These are phyloP conservation scores for Apis florea DNA, from an alignment of 1,140 invertebrate species.

Conservation along the genomic window DNA sequence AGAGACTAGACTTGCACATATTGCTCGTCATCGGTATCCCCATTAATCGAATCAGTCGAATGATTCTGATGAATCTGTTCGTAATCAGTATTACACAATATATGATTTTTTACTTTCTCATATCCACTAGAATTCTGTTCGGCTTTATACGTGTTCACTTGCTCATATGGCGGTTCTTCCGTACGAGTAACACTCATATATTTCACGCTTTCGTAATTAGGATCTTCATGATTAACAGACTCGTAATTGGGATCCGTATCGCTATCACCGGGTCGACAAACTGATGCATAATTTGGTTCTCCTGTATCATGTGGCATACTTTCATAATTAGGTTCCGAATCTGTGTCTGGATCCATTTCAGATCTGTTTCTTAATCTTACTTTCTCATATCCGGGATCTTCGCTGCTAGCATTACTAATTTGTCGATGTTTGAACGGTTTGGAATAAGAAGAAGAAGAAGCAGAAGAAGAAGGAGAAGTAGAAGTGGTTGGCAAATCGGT, in stretches of 20 bases:
- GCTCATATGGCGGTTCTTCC: slow-evolving; percentile 79
- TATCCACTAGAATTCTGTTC: slow-evolving; percentile 61
- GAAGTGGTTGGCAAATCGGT: slow-evolving; percentile 15
- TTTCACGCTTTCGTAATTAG: slow-evolving; percentile 80
- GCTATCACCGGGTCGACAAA: slow-evolving; percentile 84
- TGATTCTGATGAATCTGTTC: slow-evolving; percentile 69
- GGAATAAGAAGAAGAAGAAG: slow-evolving; percentile 51
- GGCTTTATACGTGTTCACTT: slow-evolving; percentile 70
- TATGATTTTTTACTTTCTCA: slow-evolving; percentile 67
- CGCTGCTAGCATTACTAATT: slow-evolving; percentile 75
- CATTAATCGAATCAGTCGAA: slow-evolving; percentile 58
- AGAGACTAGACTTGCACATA: slow-evolving; percentile 74
- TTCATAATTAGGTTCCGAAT: slow-evolving; percentile 85
- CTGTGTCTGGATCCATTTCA: slow-evolving; percentile 64
- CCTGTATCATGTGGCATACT: slow-evolving; percentile 83
- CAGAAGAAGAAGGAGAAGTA: too few relatives aligned
- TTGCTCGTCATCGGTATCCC: slow-evolving; percentile 74
- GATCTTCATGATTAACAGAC: slow-evolving; percentile 82
- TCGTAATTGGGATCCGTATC: slow-evolving; percentile 88
- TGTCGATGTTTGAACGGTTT: slow-evolving; percentile 75
- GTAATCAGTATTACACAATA: slow-evolving; percentile 64
- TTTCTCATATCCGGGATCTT: slow-evolving; percentile 77
- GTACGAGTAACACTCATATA: slow-evolving; percentile 71
- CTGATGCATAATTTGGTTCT: slow-evolving; percentile 80
- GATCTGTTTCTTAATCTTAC: slow-evolving; percentile 69